Evolutionary conservation across 1,140 invertebrate genomes (phyloP), one percentile per base, ranked within the genome.

Genomic region (Ephestia elutella): DNA sequence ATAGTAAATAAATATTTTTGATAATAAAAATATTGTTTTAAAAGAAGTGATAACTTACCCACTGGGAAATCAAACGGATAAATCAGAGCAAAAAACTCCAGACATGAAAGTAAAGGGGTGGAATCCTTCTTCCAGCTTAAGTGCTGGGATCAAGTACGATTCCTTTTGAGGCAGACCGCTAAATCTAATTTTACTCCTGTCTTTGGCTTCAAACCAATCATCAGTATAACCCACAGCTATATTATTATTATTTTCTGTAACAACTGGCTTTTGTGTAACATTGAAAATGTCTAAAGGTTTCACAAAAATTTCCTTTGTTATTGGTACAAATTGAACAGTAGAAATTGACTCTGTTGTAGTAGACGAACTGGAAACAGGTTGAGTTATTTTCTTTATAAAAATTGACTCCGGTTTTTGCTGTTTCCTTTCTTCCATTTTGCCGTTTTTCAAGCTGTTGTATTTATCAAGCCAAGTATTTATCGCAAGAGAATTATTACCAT

Each of bases 111-210:
- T 70, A 60, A 88, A 88, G 57, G 86, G 83, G 68, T 86, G 65
- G 67, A 86, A 81, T 62, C 80, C 82, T 56, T 83, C 73, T 19
- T 86, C 80, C 20, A 86, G 68, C 57, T 80, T 83, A 61, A 88
- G 78, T 64, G 81, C 73, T 56, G 86, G 80, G 73, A 88, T 80
- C 68, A 88, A 76, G 79, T 88, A 88, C 20, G 71, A 83, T 70
- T 84, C 78, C 60, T 70, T 81, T 63, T 88, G 83, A 54, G 83
- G 86, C 57, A 83, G 70, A 57, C 75, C 75, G 65, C 68, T 80
- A 71, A 86, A 88, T 77, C 78, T 84, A 79, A 88, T 88, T 77
- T 81, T 84, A 69, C 60, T 82, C 60, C 60, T 74, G 59, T 88
- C 81, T 59, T 82, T 79, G 65, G 60, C 62, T 51, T 74, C 78